phyloP scores from a whole-genome alignment of 1,140 invertebrate genomes.

The Plutomurus gul region DNA sequence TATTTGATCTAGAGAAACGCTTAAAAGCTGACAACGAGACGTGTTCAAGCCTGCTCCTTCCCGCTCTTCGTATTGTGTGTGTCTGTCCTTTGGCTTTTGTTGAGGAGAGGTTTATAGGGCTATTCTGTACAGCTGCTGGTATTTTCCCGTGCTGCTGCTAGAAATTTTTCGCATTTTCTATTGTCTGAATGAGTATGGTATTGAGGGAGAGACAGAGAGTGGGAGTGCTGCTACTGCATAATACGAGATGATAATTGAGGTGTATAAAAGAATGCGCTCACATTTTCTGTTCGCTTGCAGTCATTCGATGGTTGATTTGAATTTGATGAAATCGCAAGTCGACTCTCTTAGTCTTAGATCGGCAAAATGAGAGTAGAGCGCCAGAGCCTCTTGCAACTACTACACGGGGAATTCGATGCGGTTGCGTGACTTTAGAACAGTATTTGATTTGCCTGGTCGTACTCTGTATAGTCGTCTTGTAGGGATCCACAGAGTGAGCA shows the following conservation, averaged over 20 bases:
- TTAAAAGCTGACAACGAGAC: slow-evolving; percentile 3
- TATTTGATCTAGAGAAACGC: slow-evolving; percentile 21
- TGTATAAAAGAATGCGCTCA: neutral
- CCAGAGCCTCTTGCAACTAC: neutral
- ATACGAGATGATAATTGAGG: neutral
- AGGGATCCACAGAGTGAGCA: no score
- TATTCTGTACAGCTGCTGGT: no score
- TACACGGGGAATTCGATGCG: neutral
- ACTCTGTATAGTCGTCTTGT: neutral
- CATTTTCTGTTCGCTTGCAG: neutral
- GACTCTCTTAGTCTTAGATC: neutral
- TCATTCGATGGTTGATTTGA: neutral
- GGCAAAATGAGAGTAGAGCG: neutral
- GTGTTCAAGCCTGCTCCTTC: neutral
- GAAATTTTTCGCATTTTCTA: neutral
- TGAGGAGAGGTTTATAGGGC: no score
- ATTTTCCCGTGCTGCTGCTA: no score
- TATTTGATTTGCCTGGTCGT: neutral
- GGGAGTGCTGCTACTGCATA: no score
- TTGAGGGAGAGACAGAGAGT: no score
- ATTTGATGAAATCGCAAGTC: neutral
- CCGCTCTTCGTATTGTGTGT: no score
- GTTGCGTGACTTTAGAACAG: neutral
- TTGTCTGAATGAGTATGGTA: no score
- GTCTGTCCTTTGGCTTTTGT: no score